Evolutionary conservation across 2,888 invertebrate species (phyloP).

Genomic region (Drosophila picticornis): DNA sequence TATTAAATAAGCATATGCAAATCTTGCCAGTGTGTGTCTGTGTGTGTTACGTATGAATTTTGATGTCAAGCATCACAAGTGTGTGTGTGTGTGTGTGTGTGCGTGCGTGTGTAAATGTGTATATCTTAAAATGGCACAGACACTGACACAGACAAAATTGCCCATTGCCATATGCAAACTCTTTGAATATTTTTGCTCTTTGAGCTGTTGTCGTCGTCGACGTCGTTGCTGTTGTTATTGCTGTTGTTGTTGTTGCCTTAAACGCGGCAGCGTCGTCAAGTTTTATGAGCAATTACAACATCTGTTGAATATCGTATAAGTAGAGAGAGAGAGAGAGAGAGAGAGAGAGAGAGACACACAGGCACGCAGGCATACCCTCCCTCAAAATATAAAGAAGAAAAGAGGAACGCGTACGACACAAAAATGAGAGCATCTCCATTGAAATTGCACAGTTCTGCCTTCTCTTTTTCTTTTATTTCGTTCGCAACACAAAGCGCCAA

Average conservation of each 20-base stretch:
- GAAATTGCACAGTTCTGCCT: constrained; percentile 50
- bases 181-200: constrained; percentile 60
- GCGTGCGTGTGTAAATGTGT: constrained; percentile 46
- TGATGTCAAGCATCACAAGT: constrained; percentile 60
- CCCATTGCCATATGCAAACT: constrained; percentile 69
- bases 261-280: constrained; percentile 79
- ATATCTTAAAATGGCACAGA: constrained; percentile 22
- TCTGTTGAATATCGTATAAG: constrained; percentile 79
- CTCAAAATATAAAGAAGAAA: constrained; percentile 20
- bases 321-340: constrained; percentile 20
- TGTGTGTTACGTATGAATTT: constrained; percentile 74
- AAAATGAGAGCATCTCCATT: constrained; percentile 56
- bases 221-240: constrained; percentile 35
- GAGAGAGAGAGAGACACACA: constrained; percentile 14
- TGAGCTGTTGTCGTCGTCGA: constrained; percentile 39
- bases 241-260: constrained; percentile 43
- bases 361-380: constrained; percentile 27
- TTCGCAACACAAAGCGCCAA: constrained; percentile 61
- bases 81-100: constrained; percentile 27
- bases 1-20: constrained; percentile 69
- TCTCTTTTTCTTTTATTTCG: constrained; percentile 27
- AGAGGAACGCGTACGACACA: constrained; percentile 27
- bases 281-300: constrained; percentile 83
- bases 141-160: constrained; percentile 35
- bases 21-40: constrained; percentile 39